Conservation (phyloP, 1,140 invertebrate species). For the Drosophila ogumai region DNA sequence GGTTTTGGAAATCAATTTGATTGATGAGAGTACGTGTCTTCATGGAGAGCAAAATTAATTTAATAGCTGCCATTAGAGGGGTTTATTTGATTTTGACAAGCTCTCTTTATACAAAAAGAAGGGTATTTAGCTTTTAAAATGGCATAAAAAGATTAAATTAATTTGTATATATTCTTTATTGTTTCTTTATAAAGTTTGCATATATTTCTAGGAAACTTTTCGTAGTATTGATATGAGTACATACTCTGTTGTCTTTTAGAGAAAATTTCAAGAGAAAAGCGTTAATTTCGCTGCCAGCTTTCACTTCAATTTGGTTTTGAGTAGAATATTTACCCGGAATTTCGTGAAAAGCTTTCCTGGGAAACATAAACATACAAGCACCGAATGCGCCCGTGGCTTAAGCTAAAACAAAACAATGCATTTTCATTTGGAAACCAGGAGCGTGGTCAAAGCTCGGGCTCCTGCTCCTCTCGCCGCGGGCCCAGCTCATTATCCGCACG, state of each 20-base stretch:
- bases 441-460: constrained; percentile 35
- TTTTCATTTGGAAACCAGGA: constrained; percentile 32
- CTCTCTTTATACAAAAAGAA: neutral
- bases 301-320: neutral
- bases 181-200: neutral
- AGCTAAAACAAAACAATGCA: constrained; percentile 45
- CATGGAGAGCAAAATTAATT: constrained; percentile 12
- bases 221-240: no score
- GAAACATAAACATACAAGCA: constrained; percentile 18
- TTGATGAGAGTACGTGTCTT: neutral
- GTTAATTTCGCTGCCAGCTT: neutral
- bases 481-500: constrained; percentile 68
- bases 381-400: constrained; percentile 12
- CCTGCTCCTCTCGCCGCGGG: constrained; percentile 30
- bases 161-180: neutral
- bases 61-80: constrained; percentile 14
- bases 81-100: constrained; percentile 12
- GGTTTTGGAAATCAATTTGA: constrained; percentile 20
- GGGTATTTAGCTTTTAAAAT: neutral
- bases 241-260: neutral
- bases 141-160: neutral
- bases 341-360: constrained; percentile 1
- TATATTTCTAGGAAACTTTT: neutral
- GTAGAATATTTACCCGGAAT: constrained; percentile 2
- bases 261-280: neutral